phyloP scores from a whole-genome alignment of 2,113 vertebrate genomes.

The Pollimyrus isidori region DNA sequence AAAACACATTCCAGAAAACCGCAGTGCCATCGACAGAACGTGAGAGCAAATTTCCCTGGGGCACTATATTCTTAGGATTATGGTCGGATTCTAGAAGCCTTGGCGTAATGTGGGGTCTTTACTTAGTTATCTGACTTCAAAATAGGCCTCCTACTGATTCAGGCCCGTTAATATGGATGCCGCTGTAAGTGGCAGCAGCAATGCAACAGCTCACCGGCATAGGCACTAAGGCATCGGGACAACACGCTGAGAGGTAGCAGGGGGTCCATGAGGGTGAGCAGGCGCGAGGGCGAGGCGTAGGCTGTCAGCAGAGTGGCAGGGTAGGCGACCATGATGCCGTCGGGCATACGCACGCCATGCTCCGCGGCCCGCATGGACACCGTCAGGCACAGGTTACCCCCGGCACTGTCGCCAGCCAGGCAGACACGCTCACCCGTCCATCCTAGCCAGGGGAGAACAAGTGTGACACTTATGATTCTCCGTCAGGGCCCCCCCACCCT shows the following conservation, averaged over 20 bases:
- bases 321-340: slow-evolving; percentile 78
- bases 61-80: background rate
- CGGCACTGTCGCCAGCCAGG: slow-evolving; percentile 80
- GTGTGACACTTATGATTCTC: background rate
- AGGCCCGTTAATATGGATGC: background rate
- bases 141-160: background rate
- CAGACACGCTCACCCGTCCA: slow-evolving; percentile 80
- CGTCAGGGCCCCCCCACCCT: background rate
- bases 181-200: background rate
- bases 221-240: slow-evolving; percentile 78
- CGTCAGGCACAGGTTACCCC: slow-evolving; percentile 78
- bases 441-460: slow-evolving; percentile 48
- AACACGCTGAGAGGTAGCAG: slow-evolving; percentile 83
- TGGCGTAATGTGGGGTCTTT: background rate
- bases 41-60: background rate
- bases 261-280: slow-evolving; percentile 84
- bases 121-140: background rate
- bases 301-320: slow-evolving; percentile 75
- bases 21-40: background rate
- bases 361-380: slow-evolving; percentile 73
- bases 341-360: slow-evolving; percentile 72
- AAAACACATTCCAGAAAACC: background rate
- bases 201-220: slow-evolving; percentile 59
- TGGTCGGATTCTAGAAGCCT: background rate
- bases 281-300: slow-evolving; percentile 79